Base-by-base conservation (phyloP, 2,113 vertebrate species). In the Platichthys flesus region DNA sequence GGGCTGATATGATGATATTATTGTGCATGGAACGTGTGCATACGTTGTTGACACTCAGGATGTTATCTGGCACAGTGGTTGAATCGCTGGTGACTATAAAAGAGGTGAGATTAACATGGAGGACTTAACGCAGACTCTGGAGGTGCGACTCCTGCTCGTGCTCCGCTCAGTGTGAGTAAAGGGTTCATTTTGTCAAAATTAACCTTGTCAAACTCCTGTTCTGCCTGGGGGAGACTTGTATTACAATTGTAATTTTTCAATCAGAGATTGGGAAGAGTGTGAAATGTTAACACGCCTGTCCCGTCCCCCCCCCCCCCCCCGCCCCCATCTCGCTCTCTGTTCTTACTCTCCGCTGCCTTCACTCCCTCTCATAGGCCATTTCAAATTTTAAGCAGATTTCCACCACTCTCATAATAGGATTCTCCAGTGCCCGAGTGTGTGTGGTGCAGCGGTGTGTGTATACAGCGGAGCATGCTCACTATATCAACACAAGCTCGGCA, bases 161-260 rank as follows among this genome's bases (percentile, higher is more conserved):
- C 51, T 71, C 31, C 15, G 51, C 82, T 83, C 79, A 66, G 73
- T 85, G 76, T 61, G 69, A 67, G 81, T 85, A 86, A 89, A 83
- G 73, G 84, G 84, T 88, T 90, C 76, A 85, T 91, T 91, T 91
- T 87, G 80, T 88, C 84, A 81, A 83, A 90, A 92, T 91, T 85
- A 88, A 91, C 89, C 88, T 91, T 81, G 82, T 89, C 87, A 88
- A 82, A 88, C 89, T 87, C 74, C 45, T 73, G 78, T 59, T 89
- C 82, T 88, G 84, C 83, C 86, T 56, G 67, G 69, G 72, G 85
- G 76, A 88, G 71, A 78, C 80, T 85, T 90, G 76, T 78, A 91
- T 92, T 89, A 83, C 87, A 86, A 82, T 85, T 88, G 77, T 89
- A 91, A 91, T 92, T 93, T 91, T 90, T 93, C 23, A 91, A 91